Conservation (phyloP, 2,888 invertebrate species). For the Amphipyra berbera region DNA sequence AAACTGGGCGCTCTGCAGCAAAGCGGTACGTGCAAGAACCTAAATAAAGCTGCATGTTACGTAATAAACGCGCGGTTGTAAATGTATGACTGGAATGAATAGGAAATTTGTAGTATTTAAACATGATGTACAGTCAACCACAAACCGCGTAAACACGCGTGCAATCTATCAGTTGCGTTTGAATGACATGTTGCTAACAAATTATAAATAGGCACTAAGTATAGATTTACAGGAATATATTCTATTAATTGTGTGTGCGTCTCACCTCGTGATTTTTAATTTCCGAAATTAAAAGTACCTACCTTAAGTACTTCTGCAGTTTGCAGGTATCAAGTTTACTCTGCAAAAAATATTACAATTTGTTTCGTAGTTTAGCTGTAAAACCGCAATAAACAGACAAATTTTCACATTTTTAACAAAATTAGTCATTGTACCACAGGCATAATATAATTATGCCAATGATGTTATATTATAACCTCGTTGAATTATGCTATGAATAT, state of each 20-base stretch:
- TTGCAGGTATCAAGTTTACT: too few species aligned
- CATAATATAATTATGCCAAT: too few species aligned
- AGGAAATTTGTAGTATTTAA: conserved; percentile 19
- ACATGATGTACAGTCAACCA: conserved; percentile 13
- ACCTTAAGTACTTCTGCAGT: too few species aligned
- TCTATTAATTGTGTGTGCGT: background rate
- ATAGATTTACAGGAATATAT: background rate
- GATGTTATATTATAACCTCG: too few species aligned
- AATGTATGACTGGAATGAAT: conserved; percentile 9
- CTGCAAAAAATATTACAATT: too few species aligned
- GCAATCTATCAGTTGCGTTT: conserved; percentile 16
- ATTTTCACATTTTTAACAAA: too few species aligned
- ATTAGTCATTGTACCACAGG: too few species aligned
- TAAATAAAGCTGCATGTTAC: conserved; percentile 13
- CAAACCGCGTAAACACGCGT: conserved; percentile 13
- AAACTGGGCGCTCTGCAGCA: background rate
- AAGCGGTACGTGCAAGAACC: background rate
- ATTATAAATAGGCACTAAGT: conserved; percentile 14
- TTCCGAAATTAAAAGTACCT: too few species aligned
- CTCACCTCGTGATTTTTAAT: too few species aligned
- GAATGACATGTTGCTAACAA: conserved; percentile 32
- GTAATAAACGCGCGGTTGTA: conserved; percentile 16
- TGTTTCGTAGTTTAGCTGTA: too few species aligned
- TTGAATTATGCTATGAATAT: too few species aligned
- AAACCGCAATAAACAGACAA: too few species aligned